Percentiles rank a stretch among this genome's conserved stretches.
These are phyloP conservation scores for Podarcis cretensis DNA, from an alignment of 2,113 vertebrate genomes.

Conservation along the genomic window DNA sequence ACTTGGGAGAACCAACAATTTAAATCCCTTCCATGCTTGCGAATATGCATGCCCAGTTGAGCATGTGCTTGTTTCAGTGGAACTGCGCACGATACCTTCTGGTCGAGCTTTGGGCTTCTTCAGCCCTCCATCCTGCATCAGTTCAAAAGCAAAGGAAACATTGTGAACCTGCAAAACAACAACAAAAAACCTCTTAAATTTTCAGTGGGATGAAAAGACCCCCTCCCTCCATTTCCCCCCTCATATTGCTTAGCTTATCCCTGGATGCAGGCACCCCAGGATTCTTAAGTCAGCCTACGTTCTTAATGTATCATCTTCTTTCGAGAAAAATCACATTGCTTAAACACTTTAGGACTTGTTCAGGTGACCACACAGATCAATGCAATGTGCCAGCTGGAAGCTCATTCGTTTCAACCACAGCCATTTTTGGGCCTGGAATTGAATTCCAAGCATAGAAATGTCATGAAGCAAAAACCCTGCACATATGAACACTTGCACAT, in stretches of 20 bases:
- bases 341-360: not conserved
- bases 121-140: conserved; percentile 96
- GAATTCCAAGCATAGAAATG: not conserved
- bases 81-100: conserved; percentile 81
- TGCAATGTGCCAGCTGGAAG: not conserved
- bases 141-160: conserved; percentile 93
- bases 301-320: not conserved
- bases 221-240: not conserved
- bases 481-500: not conserved
- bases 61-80: not conserved
- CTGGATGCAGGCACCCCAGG: no score
- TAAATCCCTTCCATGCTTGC: not conserved
- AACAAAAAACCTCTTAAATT: not conserved
- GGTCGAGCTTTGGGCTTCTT: conserved; percentile 96
- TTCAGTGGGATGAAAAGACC: fast-evolving
- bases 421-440: not conserved
- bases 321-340: not conserved
- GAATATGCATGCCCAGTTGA: not conserved
- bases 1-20: not conserved
- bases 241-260: not conserved
- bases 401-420: not conserved
- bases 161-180: conserved; percentile 89
- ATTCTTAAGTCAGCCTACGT: not conserved
- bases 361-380: not conserved
- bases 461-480: not conserved